Base-by-base conservation (phyloP, 2,113 vertebrate species). In the Sphaerodactylus townsendi region DNA sequence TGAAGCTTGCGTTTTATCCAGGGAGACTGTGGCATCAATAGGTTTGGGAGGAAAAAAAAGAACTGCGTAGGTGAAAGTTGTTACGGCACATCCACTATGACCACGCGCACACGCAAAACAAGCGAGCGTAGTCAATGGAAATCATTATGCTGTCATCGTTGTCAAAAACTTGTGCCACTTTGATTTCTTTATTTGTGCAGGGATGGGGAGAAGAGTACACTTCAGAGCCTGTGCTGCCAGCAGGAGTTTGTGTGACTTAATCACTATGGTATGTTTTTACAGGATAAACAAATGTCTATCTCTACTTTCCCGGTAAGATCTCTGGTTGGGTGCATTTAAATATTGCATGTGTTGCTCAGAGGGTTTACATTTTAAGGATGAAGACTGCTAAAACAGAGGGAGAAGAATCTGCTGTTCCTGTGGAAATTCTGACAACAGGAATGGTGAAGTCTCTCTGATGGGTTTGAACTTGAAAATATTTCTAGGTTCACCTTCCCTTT, bases 21-120 rank as follows among this genome's bases (percentile, higher is more conserved):
- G 91, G 85, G 87, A 92, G 89, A n/a, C 70, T 86, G 92, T 87
- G 88, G 75, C 88, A 59, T 90, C 93, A 93, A 90, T 85, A 91
- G 88, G 78, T 10, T 46, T 81, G 79, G 87, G 73, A 7, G 53
- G n/a, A n/a, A 59, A 77, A 44, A 88, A 4, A 28, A 53, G 81
- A 89, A 41, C 37, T 25, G 85, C 84, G 56, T 89, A 93, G 90
- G 87, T 90, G 85, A 85, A 76, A 81, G 50, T 35, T 0, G 0
- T 56, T 15, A 0, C 84, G 83, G 56, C 77, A 82, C 73, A 79
- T 83, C 11, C 88, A 23, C 62, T 17, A 72, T 33, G 23, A 41
- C 72, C 5, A 59, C 10, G 11, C 3, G 37, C 0, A 0, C 30
- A 35, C 10, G 86, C 70, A 30, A 56, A 79, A 64, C 89, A 85